phyloP scores from a whole-genome alignment of 2,113 vertebrate species.

The Hippocampus zosterae region DNA sequence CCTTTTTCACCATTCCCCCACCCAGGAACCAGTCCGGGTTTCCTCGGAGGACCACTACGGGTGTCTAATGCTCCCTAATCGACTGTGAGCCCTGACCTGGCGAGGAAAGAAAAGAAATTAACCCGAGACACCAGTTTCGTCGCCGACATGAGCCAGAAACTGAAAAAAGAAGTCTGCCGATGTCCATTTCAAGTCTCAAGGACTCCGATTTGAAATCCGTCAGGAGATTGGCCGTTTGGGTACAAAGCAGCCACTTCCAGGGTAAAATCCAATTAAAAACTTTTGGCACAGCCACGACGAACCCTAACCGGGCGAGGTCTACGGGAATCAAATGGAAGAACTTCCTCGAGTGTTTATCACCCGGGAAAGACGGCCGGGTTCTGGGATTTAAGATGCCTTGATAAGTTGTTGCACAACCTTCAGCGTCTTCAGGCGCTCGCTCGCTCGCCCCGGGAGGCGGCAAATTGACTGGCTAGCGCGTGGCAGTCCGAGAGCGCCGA shows the following conservation, averaged over 20 bases:
- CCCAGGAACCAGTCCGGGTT: conserved; percentile 1
- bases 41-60: conserved; percentile 30
- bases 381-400: conserved; percentile 54
- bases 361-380: conserved; percentile 31
- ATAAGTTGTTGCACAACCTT: conserved; percentile 59
- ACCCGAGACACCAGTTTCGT: background rate
- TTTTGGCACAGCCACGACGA: conserved; percentile 49
- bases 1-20: conserved; percentile 1
- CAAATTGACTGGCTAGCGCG: conserved; percentile 59
- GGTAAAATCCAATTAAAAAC: background rate
- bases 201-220: too few species aligned
- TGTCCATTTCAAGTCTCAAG: too few species aligned
- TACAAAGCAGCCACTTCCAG: background rate
- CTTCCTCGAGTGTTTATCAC: conserved; percentile 40
- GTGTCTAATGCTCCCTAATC: conserved; percentile 42
- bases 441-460: conserved; percentile 27
- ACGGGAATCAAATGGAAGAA: conserved; percentile 29
- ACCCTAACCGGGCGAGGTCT: conserved; percentile 39
- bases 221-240: background rate
- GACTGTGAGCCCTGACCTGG: conserved; percentile 52
- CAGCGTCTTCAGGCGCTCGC: conserved; percentile 8
- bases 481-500: conserved; percentile 43
- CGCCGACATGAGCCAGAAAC: too few species aligned
- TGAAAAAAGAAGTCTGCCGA: too few species aligned
- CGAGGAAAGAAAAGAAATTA: too few species aligned